Evolutionary conservation across 2,113 vertebrate species (phyloP).

Genomic region (Mobula birostris): DNA sequence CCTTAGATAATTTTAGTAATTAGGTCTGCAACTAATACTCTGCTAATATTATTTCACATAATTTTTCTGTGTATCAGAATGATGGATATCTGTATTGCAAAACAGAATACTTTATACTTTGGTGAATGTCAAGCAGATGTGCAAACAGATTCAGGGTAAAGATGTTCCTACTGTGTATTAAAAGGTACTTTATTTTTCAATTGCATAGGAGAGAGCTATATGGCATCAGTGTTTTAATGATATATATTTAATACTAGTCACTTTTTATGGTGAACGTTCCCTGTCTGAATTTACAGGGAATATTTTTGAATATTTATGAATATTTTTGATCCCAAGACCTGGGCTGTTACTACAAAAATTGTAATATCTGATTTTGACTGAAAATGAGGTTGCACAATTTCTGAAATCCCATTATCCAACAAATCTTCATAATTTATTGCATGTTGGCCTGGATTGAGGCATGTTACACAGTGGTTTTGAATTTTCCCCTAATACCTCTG

Average conservation of each 20-base stretch:
- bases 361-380: not conserved
- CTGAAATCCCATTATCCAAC: not conserved
- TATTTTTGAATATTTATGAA: too few relatives aligned
- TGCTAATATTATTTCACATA: not conserved
- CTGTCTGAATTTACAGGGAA: not conserved
- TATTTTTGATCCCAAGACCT: not conserved
- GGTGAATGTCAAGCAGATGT: not conserved
- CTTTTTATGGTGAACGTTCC: not conserved
- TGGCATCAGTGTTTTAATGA: not conserved
- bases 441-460: not conserved
- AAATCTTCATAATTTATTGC: not conserved
- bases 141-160: too few relatives aligned
- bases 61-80: not conserved
- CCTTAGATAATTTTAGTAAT: not conserved
- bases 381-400: not conserved
- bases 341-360: not conserved
- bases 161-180: not conserved
- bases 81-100: not conserved
- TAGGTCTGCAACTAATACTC: not conserved
- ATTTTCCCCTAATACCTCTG: not conserved
- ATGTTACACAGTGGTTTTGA: not conserved
- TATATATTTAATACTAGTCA: not conserved
- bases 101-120: not conserved
- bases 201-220: not conserved
- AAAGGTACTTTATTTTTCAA: not conserved